Evolutionary conservation across 2,888 invertebrate species (phyloP).

Genomic region (Platycnemis pennipes): DNA sequence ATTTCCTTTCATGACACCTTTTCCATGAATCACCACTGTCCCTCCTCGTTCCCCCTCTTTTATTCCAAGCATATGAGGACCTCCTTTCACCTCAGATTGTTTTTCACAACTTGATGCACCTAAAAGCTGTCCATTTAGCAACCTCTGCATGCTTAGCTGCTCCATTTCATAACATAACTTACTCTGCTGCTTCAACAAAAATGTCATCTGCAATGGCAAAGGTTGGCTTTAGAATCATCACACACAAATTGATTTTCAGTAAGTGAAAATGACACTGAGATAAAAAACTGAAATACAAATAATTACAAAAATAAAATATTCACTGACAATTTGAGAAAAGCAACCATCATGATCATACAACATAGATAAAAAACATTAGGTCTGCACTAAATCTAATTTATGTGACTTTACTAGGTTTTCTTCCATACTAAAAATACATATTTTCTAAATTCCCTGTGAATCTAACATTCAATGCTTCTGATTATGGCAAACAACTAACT

Average conservation of each 20-base stretch:
- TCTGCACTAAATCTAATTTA: no score
- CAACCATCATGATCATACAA: no score
- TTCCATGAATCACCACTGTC: conserved; percentile 25
- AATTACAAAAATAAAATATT: no score
- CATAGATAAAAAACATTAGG: no score
- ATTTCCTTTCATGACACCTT: conserved; percentile 9
- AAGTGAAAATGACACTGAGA: no score
- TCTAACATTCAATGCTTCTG: no score
- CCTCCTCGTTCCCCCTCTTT: background rate
- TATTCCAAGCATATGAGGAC: background rate
- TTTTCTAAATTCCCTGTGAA: no score
- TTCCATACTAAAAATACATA: no score
- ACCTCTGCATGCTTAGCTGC: conserved; percentile 56
- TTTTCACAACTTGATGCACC: conserved; percentile 1
- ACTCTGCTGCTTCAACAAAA: conserved; percentile 57
- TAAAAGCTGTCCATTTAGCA: conserved; percentile 28
- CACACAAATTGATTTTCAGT: background rate
- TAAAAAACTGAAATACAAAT: no score
- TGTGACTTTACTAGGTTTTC: no score
- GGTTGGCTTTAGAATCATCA: background rate
- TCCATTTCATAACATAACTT: conserved; percentile 62
- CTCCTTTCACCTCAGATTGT: background rate
- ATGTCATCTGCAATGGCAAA: conserved; percentile 33
- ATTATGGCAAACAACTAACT: no score
- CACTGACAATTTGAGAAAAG: no score